Percentiles rank a stretch among this genome's conserved stretches.
These are phyloP conservation scores for Sebastes itinus DNA, from an alignment of 2,797 vertebrate species.

Conservation along the genomic window DNA sequence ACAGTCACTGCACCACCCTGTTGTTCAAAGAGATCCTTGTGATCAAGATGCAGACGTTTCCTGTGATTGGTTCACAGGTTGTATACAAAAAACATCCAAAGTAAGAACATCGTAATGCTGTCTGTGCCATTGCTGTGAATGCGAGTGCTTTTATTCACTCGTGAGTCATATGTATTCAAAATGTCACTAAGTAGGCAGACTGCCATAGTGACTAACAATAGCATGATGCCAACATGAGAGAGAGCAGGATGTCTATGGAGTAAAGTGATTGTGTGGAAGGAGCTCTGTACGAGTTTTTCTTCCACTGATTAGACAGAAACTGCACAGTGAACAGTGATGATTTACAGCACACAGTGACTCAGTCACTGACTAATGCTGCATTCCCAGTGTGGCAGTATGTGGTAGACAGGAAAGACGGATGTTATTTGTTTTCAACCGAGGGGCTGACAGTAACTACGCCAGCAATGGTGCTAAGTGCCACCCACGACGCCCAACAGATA, in stretches of 20 bases:
- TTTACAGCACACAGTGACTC: background rate
- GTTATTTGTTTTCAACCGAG: slow-evolving; percentile 6
- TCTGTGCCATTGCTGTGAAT: background rate
- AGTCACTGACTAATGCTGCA: background rate
- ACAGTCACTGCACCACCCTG: background rate
- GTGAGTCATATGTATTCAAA: background rate
- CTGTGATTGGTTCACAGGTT: background rate
- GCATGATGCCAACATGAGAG: background rate
- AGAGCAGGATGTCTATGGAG: background rate
- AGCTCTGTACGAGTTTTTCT: background rate
- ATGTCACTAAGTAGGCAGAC: background rate
- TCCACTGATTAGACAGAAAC: background rate
- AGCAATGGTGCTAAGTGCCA: background rate
- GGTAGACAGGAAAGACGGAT: slow-evolving; percentile 1
- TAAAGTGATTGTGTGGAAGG: background rate
- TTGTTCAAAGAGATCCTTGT: background rate
- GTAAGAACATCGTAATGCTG: background rate
- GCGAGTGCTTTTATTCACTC: background rate
- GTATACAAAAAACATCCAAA: background rate
- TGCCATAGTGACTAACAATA: background rate
- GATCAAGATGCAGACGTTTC: too few species aligned
- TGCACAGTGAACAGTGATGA: background rate
- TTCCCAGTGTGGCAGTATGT: background rate
- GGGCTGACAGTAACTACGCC: background rate
- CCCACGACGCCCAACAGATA: background rate